Evolutionary conservation across 2,113 vertebrate genomes (phyloP).

Genomic region (Sinosuthora webbiana): DNA sequence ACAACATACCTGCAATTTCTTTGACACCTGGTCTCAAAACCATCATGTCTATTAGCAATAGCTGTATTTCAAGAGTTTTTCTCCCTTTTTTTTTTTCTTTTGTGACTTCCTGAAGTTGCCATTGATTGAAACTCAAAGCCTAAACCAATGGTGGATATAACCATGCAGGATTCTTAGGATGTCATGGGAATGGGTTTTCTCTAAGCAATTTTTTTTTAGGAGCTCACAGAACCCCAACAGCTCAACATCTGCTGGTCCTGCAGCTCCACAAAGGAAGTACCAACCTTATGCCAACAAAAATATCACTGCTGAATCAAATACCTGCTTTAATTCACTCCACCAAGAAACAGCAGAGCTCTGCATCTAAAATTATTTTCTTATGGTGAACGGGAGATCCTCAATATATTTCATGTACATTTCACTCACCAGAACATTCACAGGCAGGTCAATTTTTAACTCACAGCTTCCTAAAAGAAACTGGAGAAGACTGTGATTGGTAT

Average conservation of each 20-base stretch:
- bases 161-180: neutral
- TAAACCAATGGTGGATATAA: neutral
- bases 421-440: neutral
- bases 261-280: neutral
- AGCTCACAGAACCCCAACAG: neutral
- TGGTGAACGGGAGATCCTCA: neutral
- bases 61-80: neutral
- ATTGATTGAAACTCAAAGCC: neutral
- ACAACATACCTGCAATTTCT: neutral
- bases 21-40: neutral
- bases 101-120: neutral
- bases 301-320: neutral
- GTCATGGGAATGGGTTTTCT: neutral
- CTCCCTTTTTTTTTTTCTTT: neutral
- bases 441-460: neutral
- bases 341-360: neutral
- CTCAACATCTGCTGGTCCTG: constrained; percentile 15
- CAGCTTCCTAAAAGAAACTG: neutral
- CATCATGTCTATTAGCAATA: neutral
- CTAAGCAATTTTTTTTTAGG: neutral
- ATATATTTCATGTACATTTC: accelerated
- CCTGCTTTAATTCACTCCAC: neutral
- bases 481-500: neutral
- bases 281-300: constrained; percentile 7
- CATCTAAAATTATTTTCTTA: neutral